Percentiles rank a stretch among this genome's conserved stretches.
Evolutionary conservation across 2,797 vertebrate species (phyloP).

Genomic region (Coilia nasus): DNA sequence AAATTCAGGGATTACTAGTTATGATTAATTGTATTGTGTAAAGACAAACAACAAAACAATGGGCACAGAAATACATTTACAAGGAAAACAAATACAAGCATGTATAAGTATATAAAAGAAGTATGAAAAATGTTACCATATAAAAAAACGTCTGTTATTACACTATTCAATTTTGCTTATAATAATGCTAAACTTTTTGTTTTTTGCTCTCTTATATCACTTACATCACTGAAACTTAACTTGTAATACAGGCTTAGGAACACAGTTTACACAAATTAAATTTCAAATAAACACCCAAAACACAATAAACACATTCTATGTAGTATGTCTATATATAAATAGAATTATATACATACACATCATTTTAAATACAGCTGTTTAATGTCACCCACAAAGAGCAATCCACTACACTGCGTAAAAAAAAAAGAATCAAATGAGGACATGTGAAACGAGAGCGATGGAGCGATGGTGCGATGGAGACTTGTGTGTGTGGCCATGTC

Average conservation of each 20-base stretch:
- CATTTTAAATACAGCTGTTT: neutral
- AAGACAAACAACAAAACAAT: neutral
- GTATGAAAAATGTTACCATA: too few relatives aligned
- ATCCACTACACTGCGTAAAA: neutral
- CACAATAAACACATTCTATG: too few relatives aligned
- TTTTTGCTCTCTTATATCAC: neutral
- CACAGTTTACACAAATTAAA: too few relatives aligned
- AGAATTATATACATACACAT: neutral
- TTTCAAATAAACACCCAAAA: too few relatives aligned
- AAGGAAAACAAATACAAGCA: neutral
- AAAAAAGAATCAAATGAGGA: neutral
- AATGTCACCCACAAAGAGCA: neutral
- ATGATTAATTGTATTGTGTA: neutral
- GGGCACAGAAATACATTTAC: neutral
- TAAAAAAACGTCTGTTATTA: too few relatives aligned
- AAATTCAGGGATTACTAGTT: neutral
- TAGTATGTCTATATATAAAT: neutral
- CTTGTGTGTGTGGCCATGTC: slow-evolving; percentile 24
- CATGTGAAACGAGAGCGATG: neutral
- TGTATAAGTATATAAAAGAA: too few relatives aligned
- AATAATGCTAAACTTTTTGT: neutral
- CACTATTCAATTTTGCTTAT: neutral
- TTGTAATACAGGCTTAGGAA: too few relatives aligned
- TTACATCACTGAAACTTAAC: neutral
- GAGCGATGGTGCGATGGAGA: neutral